Base-by-base conservation (phyloP, 2,113 vertebrate genomes). In the Coregonus clupeaformis region DNA sequence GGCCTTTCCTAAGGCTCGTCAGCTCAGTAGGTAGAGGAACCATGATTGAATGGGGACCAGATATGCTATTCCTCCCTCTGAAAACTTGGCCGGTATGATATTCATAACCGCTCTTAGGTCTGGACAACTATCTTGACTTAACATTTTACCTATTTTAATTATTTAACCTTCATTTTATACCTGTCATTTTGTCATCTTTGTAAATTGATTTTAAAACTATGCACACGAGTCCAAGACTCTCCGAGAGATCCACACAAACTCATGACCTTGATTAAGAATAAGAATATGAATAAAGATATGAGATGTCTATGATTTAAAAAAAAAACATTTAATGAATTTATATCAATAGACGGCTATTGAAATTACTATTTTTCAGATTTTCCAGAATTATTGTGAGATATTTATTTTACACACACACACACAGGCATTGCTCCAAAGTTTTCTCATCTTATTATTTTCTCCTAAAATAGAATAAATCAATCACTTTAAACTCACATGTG, bases 361-460 rank as follows among this genome's bases (percentile, higher is more conserved):
- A 77, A 89, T 75, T 20, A 64, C 71, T 83, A 86, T 89, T 89
- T 87, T 87, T 85, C 62, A 85, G 85, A 82, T 77, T 77, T 73
- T 79, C 76, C 69, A 79, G 72, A 80, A 64, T 77, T 77, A 52
- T 77, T 62, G 7, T 42, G 77, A 72, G 65, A 55, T 81, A 69
- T 60, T 60, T 80, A 80, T 78, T 78, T 77, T 42, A 42, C 36
- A 42, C 76, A 72, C 76, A 72, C 0, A 68, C 78, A 69, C 66
- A 73, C 9, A 47, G n/a, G 18, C 42, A 76, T 84, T 68, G 55
- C 65, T 73, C 79, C 79, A 82, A 82, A 69, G 52, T 42, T 42
- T 69, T 30, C 63, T 24, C 65, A 42, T 45, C 9, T 64, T n/a
- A 14, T 30, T 18, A n/a, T 52, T 52, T 16, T 52, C 49, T 71